Evolutionary conservation across 2,888 invertebrate species (phyloP).

Genomic region (Leucania comma): DNA sequence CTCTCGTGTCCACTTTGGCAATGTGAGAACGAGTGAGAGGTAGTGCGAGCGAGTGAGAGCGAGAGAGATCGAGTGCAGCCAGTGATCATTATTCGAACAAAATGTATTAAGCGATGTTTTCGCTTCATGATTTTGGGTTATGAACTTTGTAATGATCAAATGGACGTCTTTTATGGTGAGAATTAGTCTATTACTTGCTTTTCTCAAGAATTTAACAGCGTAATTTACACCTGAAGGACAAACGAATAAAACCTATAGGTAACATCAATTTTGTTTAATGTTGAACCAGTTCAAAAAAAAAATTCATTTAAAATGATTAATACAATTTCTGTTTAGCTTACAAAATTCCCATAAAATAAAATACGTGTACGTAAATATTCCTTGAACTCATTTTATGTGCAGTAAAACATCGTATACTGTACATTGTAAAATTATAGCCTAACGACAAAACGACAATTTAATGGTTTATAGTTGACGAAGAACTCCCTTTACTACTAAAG

Average conservation of each 20-base stretch:
- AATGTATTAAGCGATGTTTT: slow-evolving; percentile 30
- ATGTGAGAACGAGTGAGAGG: slow-evolving; percentile 17
- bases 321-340: no score
- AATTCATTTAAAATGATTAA: no score
- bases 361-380: not conserved
- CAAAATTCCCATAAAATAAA: not conserved
- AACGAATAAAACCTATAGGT: not conserved
- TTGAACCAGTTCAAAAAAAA: no score
- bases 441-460: slow-evolving; percentile 37
- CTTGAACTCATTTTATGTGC: slow-evolving; percentile 7
- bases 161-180: not conserved
- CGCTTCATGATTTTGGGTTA: slow-evolving; percentile 18
- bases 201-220: no score
- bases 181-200: not conserved
- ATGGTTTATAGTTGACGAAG: slow-evolving; percentile 27
- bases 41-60: slow-evolving; percentile 11
- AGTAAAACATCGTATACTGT: slow-evolving; percentile 4
- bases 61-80: slow-evolving; percentile 34
- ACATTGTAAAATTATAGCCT: slow-evolving; percentile 29
- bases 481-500: slow-evolving; percentile 23
- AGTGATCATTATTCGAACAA: slow-evolving; percentile 25
- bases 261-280: not conserved
- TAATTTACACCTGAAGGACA: not conserved
- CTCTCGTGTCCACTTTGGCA: slow-evolving; percentile 44
- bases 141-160: no score